Percentiles rank a stretch among this genome's conserved stretches.
phyloP scores from a whole-genome alignment of 1,140 invertebrate species.

The Schmidtea mediterranea region DNA sequence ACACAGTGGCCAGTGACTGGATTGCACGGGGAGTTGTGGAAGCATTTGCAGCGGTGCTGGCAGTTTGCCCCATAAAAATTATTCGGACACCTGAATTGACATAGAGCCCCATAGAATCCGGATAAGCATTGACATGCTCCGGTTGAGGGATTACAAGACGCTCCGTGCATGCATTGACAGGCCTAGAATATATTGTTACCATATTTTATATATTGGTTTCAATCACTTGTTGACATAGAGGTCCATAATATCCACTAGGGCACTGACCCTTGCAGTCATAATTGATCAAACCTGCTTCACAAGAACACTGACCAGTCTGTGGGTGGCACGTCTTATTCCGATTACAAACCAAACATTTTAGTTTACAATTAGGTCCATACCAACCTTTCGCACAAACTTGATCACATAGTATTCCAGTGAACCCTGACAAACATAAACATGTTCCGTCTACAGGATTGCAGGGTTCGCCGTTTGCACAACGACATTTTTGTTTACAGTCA shows the following conservation, averaged over 20 bases:
- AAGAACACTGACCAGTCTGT: constrained; percentile 46
- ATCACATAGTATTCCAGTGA: constrained; percentile 12
- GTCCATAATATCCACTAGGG: constrained; percentile 3
- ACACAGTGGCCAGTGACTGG: constrained; percentile 45
- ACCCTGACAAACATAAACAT: constrained; percentile 51
- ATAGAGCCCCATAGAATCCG: constrained; percentile 21
- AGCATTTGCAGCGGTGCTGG: constrained; percentile 16
- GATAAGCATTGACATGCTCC: constrained; percentile 42
- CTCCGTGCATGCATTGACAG: too few species aligned
- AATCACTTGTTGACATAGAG: neutral
- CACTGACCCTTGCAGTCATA: constrained; percentile 40
- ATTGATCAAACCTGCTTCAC: constrained; percentile 48
- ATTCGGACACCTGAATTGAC: constrained; percentile 41
- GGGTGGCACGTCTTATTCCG: constrained; percentile 54
- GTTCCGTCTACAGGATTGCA: constrained; percentile 52
- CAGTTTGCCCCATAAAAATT: constrained; percentile 66
- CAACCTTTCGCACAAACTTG: constrained; percentile 39
- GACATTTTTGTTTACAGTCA: constrained; percentile 18
- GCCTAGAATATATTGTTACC: too few species aligned
- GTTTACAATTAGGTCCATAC: constrained; percentile 42
- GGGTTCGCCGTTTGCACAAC: constrained; percentile 15
- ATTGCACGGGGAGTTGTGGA: constrained; percentile 50
- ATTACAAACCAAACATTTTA: constrained; percentile 36
- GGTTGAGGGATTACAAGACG: constrained; percentile 22
- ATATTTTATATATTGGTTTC: too few species aligned